These are phyloP conservation scores for Dasysyrphus tricinctus DNA, from an alignment of 2,888 invertebrate genomes.

Conservation along the genomic window DNA sequence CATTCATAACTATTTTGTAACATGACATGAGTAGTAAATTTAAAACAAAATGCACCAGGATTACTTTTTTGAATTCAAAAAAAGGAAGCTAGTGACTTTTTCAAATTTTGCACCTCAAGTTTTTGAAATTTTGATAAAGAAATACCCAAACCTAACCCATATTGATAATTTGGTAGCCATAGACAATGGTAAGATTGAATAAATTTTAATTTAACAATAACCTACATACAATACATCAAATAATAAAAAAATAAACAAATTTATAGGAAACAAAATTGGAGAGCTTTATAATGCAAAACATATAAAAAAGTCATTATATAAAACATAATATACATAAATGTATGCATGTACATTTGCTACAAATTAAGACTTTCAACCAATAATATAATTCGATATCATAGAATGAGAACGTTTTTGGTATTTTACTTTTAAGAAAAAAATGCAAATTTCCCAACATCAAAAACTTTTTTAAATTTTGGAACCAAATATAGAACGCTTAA, in stretches of 20 bases:
- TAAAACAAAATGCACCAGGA: conserved; percentile 61
- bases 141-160: conserved; percentile 21
- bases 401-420: conserved; percentile 36
- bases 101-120: conserved; percentile 63
- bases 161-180: conserved; percentile 44
- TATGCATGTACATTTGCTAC: not conserved
- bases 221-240: not conserved
- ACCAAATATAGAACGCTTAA: no score
- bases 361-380: conserved; percentile 50
- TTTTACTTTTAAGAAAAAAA: not conserved
- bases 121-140: conserved; percentile 61
- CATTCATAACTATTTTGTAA: conserved; percentile 41
- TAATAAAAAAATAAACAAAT: not conserved
- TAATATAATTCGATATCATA: conserved; percentile 9
- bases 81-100: conserved; percentile 34
- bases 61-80: conserved; percentile 55
- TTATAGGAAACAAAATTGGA: not conserved
- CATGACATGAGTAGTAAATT: conserved; percentile 52
- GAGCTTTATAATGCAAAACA: conserved; percentile 59
- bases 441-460: no score
- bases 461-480: not conserved
- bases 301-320: not conserved
- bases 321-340: not conserved
- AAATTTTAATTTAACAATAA: not conserved
- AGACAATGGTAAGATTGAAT: conserved; percentile 8